Percentiles rank a stretch among this genome's conserved stretches.
Evolutionary conservation across 2,888 invertebrate genomes (phyloP).

Genomic region (Melanostoma mellinum): DNA sequence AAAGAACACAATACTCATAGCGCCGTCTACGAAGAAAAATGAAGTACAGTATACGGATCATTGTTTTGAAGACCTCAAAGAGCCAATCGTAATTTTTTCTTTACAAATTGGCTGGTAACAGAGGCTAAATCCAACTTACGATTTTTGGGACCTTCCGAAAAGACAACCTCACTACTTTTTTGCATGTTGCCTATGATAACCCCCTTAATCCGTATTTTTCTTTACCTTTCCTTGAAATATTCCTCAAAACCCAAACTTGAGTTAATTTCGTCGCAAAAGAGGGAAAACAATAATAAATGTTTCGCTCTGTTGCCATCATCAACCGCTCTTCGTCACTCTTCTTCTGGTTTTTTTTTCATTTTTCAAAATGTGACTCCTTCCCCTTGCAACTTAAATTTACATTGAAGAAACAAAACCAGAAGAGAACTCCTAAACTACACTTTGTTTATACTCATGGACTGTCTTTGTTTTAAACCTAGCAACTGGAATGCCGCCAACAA

Average conservation of each 20-base stretch:
- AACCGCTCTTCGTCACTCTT: slow-evolving; percentile 26
- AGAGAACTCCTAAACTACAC: slow-evolving; percentile 36
- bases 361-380: slow-evolving; percentile 27
- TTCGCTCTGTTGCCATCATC: slow-evolving; percentile 66
- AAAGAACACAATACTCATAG: too few species aligned
- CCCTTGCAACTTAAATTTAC: slow-evolving; percentile 13
- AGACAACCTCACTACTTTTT: too few species aligned
- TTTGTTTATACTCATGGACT: slow-evolving; percentile 21
- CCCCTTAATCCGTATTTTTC: not conserved
- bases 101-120: too few species aligned
- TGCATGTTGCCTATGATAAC: not conserved
- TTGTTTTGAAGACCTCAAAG: too few species aligned
- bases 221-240: not conserved
- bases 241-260: slow-evolving; percentile 34
- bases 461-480: slow-evolving; percentile 58
- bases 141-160: too few species aligned
- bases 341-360: not conserved
- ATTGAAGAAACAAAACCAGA: not conserved
- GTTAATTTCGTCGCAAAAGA: slow-evolving; percentile 5
- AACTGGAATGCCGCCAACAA: slow-evolving; percentile 61
- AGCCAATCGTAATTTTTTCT: too few species aligned
- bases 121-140: too few species aligned
- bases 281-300: slow-evolving; percentile 43
- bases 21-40: too few species aligned
- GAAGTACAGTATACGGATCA: too few species aligned